Evolutionary conservation across 2,888 invertebrate genomes (phyloP).

Genomic region (Ischnura elegans): DNA sequence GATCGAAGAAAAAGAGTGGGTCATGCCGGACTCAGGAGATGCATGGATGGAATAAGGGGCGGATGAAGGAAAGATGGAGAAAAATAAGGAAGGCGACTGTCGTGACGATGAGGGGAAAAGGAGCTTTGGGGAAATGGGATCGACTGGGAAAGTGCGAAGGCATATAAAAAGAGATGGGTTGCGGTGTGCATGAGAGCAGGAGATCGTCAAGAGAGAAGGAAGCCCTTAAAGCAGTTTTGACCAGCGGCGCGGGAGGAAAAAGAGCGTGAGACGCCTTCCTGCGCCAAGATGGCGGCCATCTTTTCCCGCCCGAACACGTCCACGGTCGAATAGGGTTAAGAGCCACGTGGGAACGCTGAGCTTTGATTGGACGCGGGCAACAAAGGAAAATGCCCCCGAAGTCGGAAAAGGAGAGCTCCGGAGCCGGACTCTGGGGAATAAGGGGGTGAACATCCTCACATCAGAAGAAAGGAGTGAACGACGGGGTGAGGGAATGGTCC

Average conservation of each 20-base stretch:
- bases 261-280: not conserved
- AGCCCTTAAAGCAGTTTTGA: not conserved
- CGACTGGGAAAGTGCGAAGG: constrained; percentile 5
- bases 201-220: constrained; percentile 1
- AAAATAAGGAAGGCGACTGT: not conserved
- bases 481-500: constrained; percentile 30
- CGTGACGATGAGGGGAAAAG: not conserved
- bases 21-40: not conserved
- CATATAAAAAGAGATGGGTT: constrained; percentile 21
- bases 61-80: constrained; percentile 6
- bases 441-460: too few relatives aligned
- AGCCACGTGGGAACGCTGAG: constrained; percentile 51
- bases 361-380: constrained; percentile 59
- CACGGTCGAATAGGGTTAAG: constrained; percentile 48
- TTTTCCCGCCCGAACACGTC: not conserved
- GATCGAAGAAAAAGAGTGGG: not conserved
- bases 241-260: not conserved
- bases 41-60: not conserved
- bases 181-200: not conserved
- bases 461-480: not conserved
- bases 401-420: not conserved
- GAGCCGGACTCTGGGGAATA: not conserved
- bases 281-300: not conserved
- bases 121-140: not conserved
- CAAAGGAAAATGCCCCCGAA: constrained; percentile 49